A percentile compares a stretch with the other conserved stretches of the same genome.
These are phyloP conservation scores for Corythornis leucogaster DNA, from an alignment of 2,797 vertebrate species.

Conservation along the genomic window DNA sequence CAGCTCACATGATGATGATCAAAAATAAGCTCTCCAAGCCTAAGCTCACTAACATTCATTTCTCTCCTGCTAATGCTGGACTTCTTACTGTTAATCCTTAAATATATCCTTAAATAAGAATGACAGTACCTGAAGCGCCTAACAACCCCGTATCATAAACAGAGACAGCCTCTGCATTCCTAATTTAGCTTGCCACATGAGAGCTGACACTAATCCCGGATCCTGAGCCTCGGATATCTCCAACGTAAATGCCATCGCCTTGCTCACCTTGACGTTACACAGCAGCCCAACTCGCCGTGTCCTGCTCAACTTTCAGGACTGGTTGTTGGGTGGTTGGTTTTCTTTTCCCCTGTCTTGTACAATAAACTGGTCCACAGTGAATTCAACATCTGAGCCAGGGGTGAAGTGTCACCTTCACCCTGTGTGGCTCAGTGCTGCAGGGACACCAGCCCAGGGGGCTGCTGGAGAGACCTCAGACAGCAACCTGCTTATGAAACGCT, in stretches of 20 bases:
- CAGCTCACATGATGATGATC: slow-evolving; percentile 61
- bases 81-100: slow-evolving; percentile 70
- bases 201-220: slow-evolving; percentile 66
- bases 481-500: not conserved
- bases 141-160: slow-evolving; percentile 58
- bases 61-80: slow-evolving; percentile 54
- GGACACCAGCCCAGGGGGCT: not conserved
- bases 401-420: not conserved
- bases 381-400: not conserved
- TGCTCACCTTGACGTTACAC: slow-evolving; percentile 54
- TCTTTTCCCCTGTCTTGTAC: not conserved
- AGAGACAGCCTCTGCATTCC: slow-evolving; percentile 61
- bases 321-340: not conserved
- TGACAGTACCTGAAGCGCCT: slow-evolving; percentile 67
- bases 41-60: slow-evolving; percentile 68
- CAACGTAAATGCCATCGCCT: slow-evolving; percentile 36
- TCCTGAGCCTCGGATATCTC: slow-evolving; percentile 30
- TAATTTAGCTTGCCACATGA: slow-evolving; percentile 57
- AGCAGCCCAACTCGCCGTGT: slow-evolving; percentile 38
- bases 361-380: not conserved
- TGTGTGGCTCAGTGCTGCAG: not conserved
- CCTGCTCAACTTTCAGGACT: slow-evolving; percentile 16
- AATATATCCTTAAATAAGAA: slow-evolving; percentile 69
- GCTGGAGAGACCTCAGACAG: not conserved
- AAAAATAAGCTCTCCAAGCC: slow-evolving; percentile 68